Base-by-base conservation (phyloP, 2,113 vertebrate species). In the Dinomys branickii region DNA sequence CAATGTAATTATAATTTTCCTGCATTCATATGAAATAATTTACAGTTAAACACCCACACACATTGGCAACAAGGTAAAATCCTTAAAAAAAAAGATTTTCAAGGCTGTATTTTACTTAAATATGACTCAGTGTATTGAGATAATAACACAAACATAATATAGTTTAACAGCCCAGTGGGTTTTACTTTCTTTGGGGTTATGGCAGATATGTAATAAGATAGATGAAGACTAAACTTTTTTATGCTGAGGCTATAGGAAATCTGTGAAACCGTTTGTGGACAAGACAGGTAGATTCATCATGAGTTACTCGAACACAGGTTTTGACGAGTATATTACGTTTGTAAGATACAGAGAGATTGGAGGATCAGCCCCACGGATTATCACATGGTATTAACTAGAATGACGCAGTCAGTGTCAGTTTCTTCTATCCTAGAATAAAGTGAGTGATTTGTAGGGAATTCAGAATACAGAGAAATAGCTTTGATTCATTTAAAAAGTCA, bases 401-500 rank as follows among this genome's bases (percentile, higher is more conserved):
- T 11, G 58, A 56, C 75, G 59, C 82, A 91, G 54, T 83, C 63
- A 81, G 81, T 56, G 71, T 73, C 50, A 78, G 35, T 92, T 92
- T 91, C 54, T 35, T 69, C 89, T 90, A 80, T 56, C 58, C 63
- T 87, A 67, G 24, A 67, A 91, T 35, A 87, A 13, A 85, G 30
- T 67, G 85, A 94, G 54, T 85, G 59, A 85, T 91, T 85, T 90
- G 54, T 59, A 77, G 47, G 63, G 50, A 89, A 90, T 75, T 95
- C 35, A 85, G 30, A 47, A 84, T 84, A 81, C 80, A 75, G 83
- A 67, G 28, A 94, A 95, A 87, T 30, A 77, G 22, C 41, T 92
- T 92, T 97, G 77, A 95, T 81, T 95, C 13, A 87, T 89, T 87
- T 95, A 96, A n/a, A n/a, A n/a, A 88, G 35, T 52, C 63, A 78